Percentiles rank a stretch among this genome's conserved stretches.
These are phyloP conservation scores for Gallinago stenura DNA, from an alignment of 2,797 vertebrate genomes.

Conservation along the genomic window DNA sequence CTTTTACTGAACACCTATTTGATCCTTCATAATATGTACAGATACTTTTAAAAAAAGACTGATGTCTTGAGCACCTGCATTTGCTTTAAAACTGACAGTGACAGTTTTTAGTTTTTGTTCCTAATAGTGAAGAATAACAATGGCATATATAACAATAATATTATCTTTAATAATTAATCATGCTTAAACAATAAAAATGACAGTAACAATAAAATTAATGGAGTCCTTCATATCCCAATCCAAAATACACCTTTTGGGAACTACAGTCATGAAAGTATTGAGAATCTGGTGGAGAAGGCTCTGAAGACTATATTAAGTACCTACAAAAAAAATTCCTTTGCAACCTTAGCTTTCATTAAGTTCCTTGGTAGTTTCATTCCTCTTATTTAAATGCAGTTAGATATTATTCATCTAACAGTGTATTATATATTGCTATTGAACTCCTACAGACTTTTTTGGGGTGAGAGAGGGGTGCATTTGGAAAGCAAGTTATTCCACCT, in stretches of 20 bases:
- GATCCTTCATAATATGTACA: background rate
- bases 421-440: background rate
- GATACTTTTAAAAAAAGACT: background rate
- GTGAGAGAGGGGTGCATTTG: background rate
- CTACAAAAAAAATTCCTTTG: background rate
- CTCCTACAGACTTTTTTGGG: background rate
- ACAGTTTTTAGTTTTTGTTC: background rate
- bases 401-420: background rate
- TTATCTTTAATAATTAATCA: background rate
- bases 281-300: background rate
- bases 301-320: background rate
- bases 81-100: background rate
- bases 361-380: background rate
- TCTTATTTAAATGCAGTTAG: background rate
- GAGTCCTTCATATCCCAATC: background rate
- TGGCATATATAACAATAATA: background rate
- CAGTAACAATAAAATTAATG: background rate
- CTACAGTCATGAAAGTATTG: background rate
- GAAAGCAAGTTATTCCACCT: background rate
- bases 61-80: background rate
- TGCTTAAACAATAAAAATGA: background rate
- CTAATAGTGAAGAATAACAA: background rate
- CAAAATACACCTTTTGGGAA: background rate
- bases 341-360: background rate
- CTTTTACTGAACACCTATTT: background rate